Evolutionary conservation across 2,888 invertebrate species (phyloP), one percentile per base, ranked within the genome.

Genomic region (Hyppa rectilinea): DNA sequence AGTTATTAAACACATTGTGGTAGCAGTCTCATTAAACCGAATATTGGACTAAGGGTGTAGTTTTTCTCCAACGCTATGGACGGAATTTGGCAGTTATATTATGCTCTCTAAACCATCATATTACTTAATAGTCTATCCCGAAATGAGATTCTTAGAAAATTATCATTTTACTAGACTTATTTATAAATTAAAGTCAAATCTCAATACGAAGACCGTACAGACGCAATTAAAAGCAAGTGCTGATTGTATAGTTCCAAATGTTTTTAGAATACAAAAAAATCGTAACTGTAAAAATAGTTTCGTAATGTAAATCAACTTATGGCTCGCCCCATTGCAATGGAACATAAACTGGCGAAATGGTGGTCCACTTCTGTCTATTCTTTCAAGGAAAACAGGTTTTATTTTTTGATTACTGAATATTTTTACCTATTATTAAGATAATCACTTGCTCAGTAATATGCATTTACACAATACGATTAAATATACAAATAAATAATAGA

Each of bases 1-100:
- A 71, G 58, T 36, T 50, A 23, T 26, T 45, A 59, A 49, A 63
- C 52, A 58, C 29, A 31, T 49, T n/a, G 14, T 10, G 23, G 23
- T 49, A 53, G 43, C 67, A 80, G 52, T 77, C 81, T 76, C 60
- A 56, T 60, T 31, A 52, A 53, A 50, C 17, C 38, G 53, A 63
- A 65, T 59, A 59, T 17, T 53, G 26, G n/a, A 29, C 29, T 31
- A 59, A 59, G 17, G 12, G 6, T 55, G 36, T 50, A 40, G 50
- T 65, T 55, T 52, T 56, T 62, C 60, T 45, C 71, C 50, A 70
- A 71, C 68, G 53, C 45, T 53, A 62, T 73, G 84, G 84, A 84
- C 84, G 84, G 85, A 84, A 71, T 72, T 62, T 61, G 43, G 69
- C 63, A 70, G 67, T 77, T 65, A 7, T 55, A 40, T 63, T 52